Evolutionary conservation across 1,140 invertebrate species (phyloP), one percentile per base, ranked within the genome.

Genomic region (Cardiocondyla obscurior): DNA sequence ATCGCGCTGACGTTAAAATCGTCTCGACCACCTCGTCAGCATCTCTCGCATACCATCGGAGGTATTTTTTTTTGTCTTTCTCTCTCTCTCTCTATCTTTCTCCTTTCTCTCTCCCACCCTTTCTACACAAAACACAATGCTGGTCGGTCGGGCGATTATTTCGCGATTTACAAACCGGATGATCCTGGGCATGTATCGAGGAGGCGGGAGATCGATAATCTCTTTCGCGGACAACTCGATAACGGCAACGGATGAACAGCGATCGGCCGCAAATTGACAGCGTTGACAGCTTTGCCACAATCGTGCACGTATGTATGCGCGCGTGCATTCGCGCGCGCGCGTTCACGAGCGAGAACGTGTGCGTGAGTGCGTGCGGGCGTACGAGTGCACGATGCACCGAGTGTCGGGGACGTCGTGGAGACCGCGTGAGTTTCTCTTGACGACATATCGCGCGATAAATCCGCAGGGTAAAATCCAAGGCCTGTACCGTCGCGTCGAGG

Each of bases 161-260:
- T 28, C 60, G 44, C 60, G 44, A 67, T 77, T 62, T 67, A 79
- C 33, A 44, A 79, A 67, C 74, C 60, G 74, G n/a, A 72, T 79
- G n/a, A 55, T 55, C 33, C 33, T 69, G 33, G 33, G 1, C 46
- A 39, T 39, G 62, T 77, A n/a, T 51, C n/a, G 51, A 46, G 19
- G 14, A 33, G 12, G 16, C 44, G 33, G 51, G 19, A 16, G 28
- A 81, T 81, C 77, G 19, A 81, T 81, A 58, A 46, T 44, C 51
- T 58, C 42, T 58, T 55, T 44, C 65, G 36, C 12, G 53, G 14
- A 3, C 19, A 25, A 70, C 51, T 58, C 39, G 28, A 55, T 19
- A 16, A 22, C 55, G 10, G 16, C 12, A 12, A 64, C 73, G 30
- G 12, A 60, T 36, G 70, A 8, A 72, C 51, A 12, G 16, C 19